A percentile compares a stretch with the other conserved stretches of the same genome.
These are phyloP conservation scores for Rhabdomys pumilio DNA, from an alignment of 2,797 vertebrate genomes.

Conservation along the genomic window DNA sequence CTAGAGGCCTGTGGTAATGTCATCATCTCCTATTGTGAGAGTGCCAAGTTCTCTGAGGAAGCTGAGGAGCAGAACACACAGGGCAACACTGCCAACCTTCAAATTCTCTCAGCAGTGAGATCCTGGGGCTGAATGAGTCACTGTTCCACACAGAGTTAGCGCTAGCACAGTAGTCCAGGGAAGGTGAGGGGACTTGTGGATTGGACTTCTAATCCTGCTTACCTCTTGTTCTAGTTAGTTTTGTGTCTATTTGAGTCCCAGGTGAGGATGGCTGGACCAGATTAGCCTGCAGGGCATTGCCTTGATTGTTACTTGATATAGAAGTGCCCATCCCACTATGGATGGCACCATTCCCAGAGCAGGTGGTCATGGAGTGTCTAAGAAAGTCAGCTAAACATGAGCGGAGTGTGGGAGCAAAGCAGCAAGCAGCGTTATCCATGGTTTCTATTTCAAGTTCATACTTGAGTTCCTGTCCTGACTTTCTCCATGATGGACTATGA, in stretches of 20 bases:
- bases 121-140: background rate
- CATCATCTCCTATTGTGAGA: conserved; percentile 75
- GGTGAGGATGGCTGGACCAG: background rate
- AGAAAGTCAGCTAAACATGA: background rate
- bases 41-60: conserved; percentile 68
- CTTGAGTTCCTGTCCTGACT: background rate
- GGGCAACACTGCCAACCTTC: background rate
- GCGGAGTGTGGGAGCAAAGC: background rate
- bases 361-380: background rate
- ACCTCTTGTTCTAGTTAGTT: no score
- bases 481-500: background rate
- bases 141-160: background rate
- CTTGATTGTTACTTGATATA: background rate
- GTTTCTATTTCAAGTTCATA: background rate
- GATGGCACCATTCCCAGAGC: background rate
- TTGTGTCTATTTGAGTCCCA: background rate
- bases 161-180: background rate
- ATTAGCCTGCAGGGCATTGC: background rate
- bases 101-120: background rate
- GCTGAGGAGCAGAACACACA: background rate
- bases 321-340: background rate
- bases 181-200: background rate
- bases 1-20: conserved; percentile 60
- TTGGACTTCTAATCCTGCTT: background rate
- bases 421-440: background rate